Percentiles rank a stretch among this genome's conserved stretches.
phyloP scores from a whole-genome alignment of 2,888 invertebrate genomes.

The Oligia latruncula region DNA sequence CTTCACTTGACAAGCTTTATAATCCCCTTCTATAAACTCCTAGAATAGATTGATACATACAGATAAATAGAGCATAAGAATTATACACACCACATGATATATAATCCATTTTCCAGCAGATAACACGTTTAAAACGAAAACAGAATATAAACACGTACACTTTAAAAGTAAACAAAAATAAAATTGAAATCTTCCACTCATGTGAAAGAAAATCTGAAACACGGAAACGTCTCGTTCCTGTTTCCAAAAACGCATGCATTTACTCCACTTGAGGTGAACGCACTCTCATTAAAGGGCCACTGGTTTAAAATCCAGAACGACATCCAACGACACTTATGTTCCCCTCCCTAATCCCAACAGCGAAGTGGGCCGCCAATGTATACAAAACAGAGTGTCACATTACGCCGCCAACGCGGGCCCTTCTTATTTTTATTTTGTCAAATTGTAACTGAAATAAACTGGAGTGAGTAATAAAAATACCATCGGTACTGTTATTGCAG shows the following conservation, averaged over 20 bases:
- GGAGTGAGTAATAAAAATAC: slow-evolving; percentile 89
- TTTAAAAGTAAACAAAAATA: slow-evolving; percentile 64
- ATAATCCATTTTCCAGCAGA: slow-evolving; percentile 41
- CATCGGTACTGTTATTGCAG: slow-evolving; percentile 88
- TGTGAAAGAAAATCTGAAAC: slow-evolving; percentile 75
- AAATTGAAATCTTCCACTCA: slow-evolving; percentile 67
- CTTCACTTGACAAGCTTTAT: slow-evolving; percentile 27
- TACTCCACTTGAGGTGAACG: slow-evolving; percentile 84
- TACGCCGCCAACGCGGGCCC: slow-evolving; percentile 77
- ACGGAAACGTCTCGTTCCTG: slow-evolving; percentile 84
- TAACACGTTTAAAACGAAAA: slow-evolving; percentile 38
- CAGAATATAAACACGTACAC: slow-evolving; percentile 50
- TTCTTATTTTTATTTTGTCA: slow-evolving; percentile 90
- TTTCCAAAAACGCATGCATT: slow-evolving; percentile 84
- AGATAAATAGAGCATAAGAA: slow-evolving; percentile 55
- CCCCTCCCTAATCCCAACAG: background rate
- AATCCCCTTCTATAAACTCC: slow-evolving; percentile 52
- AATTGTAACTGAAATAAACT: slow-evolving; percentile 90
- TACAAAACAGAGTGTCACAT: slow-evolving; percentile 76
- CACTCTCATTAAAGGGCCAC: slow-evolving; percentile 88
- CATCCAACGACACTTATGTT: slow-evolving; percentile 71
- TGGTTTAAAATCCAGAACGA: slow-evolving; percentile 76
- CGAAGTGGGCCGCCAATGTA: slow-evolving; percentile 68
- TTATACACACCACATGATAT: slow-evolving; percentile 22
- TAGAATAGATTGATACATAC: slow-evolving; percentile 54